Conservation (phyloP, 2,888 invertebrate genomes). For the Nezara viridula region DNA sequence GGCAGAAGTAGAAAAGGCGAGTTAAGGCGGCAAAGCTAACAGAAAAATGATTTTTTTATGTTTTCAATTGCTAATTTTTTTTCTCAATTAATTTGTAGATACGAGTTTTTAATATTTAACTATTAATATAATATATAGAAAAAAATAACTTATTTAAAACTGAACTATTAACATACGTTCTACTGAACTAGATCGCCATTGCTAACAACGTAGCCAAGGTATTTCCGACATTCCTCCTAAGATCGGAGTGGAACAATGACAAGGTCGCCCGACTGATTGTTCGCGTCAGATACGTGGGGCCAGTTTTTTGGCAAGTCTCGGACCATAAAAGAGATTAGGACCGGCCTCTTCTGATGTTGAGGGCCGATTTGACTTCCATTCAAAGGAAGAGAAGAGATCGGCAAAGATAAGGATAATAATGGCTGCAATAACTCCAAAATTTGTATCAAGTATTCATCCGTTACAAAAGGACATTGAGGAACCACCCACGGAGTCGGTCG, state of each 20-base stretch:
- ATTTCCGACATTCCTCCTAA: constrained; percentile 30
- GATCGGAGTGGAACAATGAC: neutral
- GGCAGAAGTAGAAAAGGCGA: too few species aligned
- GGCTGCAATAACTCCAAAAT: neutral
- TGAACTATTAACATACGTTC: neutral
- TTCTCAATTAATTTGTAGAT: too few species aligned
- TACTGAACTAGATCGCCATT: neutral
- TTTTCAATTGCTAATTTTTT: too few species aligned
- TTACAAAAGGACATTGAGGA: neutral
- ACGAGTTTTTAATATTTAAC: too few species aligned
- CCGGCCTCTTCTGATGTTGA: neutral
- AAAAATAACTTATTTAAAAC: too few species aligned
- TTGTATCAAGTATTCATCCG: neutral
- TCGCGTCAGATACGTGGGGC: constrained; percentile 16
- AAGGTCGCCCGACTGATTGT: constrained; percentile 16
- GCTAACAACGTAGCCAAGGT: neutral
- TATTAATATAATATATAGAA: too few species aligned
- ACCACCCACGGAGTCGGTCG: neutral
- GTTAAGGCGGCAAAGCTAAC: too few species aligned
- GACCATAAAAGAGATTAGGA: neutral
- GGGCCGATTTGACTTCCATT: neutral
- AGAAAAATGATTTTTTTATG: too few species aligned
- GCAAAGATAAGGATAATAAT: neutral
- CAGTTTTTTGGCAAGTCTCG: constrained; percentile 36
- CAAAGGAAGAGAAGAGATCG: neutral